These are phyloP conservation scores for Atethmia centrago DNA, from an alignment of 2,888 invertebrate species.

Conservation along the genomic window DNA sequence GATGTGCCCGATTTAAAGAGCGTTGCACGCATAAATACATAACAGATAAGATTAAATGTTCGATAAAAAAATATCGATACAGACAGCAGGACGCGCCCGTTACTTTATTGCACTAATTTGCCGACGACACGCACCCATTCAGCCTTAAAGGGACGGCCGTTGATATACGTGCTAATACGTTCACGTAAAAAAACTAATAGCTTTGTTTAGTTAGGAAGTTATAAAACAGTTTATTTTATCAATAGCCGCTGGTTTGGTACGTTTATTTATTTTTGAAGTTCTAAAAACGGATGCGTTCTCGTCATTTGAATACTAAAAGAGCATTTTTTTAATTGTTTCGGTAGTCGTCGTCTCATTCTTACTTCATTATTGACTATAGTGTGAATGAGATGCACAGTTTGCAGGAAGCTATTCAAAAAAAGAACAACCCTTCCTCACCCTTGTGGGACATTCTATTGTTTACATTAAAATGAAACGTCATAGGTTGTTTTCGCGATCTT, in stretches of 20 bases:
- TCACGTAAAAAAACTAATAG: slow-evolving; percentile 66
- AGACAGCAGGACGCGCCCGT: slow-evolving; percentile 55
- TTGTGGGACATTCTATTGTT: slow-evolving; percentile 87
- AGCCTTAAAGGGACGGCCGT: slow-evolving; percentile 63
- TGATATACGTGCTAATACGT: slow-evolving; percentile 66
- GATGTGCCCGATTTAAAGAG: slow-evolving; percentile 76
- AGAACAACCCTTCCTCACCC: slow-evolving; percentile 90
- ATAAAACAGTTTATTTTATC: slow-evolving; percentile 86
- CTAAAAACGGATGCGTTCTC: slow-evolving; percentile 89
- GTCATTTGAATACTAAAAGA: slow-evolving; percentile 89
- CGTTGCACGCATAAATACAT: slow-evolving; percentile 78
- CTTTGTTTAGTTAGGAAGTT: slow-evolving; percentile 85
- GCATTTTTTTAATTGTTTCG: slow-evolving; percentile 77
- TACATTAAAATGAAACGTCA: slow-evolving; percentile 77
- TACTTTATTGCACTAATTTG: slow-evolving; percentile 64
- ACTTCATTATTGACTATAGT: slow-evolving; percentile 57
- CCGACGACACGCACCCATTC: slow-evolving; percentile 56
- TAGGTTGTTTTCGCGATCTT: slow-evolving; percentile 67
- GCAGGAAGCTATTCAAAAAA: slow-evolving; percentile 89
- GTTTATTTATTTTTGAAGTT: slow-evolving; percentile 86
- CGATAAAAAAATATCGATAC: slow-evolving; percentile 65
- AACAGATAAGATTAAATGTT: slow-evolving; percentile 75
- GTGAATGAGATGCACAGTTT: slow-evolving; percentile 78
- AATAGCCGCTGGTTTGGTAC: slow-evolving; percentile 75
- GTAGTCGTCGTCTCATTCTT: slow-evolving; percentile 73